Evolutionary conservation across 2,113 vertebrate species (phyloP).

Genomic region (Percina caprodes): DNA sequence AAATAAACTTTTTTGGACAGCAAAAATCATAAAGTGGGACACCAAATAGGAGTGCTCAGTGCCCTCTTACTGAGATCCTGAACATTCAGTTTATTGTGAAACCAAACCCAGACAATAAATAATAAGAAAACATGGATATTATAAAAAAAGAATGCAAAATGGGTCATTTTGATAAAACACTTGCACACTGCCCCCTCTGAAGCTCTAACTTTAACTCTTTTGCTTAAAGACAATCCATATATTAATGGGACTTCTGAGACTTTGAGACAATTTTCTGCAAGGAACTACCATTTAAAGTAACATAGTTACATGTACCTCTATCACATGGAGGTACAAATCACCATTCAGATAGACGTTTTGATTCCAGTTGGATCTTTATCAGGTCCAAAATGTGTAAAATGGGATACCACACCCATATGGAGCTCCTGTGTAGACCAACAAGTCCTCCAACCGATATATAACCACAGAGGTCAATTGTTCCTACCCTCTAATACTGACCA

Average conservation of each 20-base stretch:
- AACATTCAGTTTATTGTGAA: neutral
- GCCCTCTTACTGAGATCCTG: neutral
- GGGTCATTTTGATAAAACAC: neutral
- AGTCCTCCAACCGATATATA: no score
- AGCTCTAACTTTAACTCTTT: neutral
- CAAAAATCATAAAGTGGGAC: constrained; percentile 32
- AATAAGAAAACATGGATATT: neutral
- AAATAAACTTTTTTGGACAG: constrained; percentile 57
- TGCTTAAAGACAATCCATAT: neutral
- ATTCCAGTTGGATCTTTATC: neutral
- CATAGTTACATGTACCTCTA: neutral
- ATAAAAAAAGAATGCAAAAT: neutral
- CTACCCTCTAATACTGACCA: no score
- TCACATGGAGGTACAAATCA: constrained; percentile 2
- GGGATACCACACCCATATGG: neutral
- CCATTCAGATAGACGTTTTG: neutral
- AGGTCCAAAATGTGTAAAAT: neutral
- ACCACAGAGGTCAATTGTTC: no score
- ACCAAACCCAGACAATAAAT: constrained; percentile 14
- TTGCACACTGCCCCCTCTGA: neutral
- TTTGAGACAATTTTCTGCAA: neutral
- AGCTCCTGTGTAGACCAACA: neutral
- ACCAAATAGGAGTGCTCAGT: neutral
- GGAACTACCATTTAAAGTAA: neutral
- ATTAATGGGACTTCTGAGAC: neutral